Evolutionary conservation across 2,888 invertebrate species (phyloP).

Genomic region (Erebia aethiops): DNA sequence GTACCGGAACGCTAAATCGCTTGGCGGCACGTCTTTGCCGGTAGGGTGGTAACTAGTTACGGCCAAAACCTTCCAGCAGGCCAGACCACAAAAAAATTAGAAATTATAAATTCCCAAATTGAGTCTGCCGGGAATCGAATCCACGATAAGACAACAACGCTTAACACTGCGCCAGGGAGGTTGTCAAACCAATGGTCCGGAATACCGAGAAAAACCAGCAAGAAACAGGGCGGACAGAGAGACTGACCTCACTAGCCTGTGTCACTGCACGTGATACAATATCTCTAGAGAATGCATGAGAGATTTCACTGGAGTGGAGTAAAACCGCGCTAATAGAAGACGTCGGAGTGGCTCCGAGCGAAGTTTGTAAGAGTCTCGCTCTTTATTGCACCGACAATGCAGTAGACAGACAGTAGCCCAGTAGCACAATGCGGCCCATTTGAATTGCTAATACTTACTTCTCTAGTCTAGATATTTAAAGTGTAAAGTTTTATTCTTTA

Average conservation of each 20-base stretch:
- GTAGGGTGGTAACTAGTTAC: too few relatives aligned
- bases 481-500: conserved; percentile 14
- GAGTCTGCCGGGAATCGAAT: too few relatives aligned
- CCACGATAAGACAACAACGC: too few relatives aligned
- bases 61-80: too few relatives aligned
- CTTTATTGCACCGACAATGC: conserved; percentile 13
- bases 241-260: background rate
- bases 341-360: background rate
- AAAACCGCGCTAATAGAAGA: conserved; percentile 20
- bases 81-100: too few relatives aligned
- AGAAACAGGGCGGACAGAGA: background rate
- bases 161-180: too few relatives aligned
- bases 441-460: conserved; percentile 15
- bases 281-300: conserved; percentile 17
- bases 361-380: conserved; percentile 14
- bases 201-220: too few relatives aligned
- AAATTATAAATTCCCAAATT: too few relatives aligned
- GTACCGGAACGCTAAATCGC: too few relatives aligned
- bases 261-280: conserved; percentile 8
- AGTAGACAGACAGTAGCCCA: conserved; percentile 12
- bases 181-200: too few relatives aligned
- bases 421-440: conserved; percentile 11
- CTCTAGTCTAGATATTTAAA: conserved; percentile 3
- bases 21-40: too few relatives aligned
- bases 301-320: conserved; percentile 7